These are phyloP conservation scores for Acrobasis repandana DNA, from an alignment of 2,888 invertebrate genomes.

Conservation along the genomic window DNA sequence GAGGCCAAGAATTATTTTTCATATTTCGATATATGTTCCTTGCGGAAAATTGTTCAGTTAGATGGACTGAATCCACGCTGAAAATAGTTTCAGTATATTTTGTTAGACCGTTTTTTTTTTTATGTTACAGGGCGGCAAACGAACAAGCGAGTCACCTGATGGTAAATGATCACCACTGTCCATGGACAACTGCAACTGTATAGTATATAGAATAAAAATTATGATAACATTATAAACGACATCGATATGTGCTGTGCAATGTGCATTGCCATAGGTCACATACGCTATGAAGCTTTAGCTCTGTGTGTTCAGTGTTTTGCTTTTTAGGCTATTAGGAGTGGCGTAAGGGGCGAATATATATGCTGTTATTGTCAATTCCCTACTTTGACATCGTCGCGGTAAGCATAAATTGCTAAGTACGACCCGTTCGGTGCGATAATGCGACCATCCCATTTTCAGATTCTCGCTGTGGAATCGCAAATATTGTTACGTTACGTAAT, in stretches of 20 bases:
- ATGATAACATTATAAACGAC: too few species aligned
- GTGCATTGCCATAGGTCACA: too few species aligned
- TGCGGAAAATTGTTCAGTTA: too few species aligned
- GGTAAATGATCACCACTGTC: conserved; percentile 18
- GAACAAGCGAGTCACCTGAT: conserved; percentile 5
- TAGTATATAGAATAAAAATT: too few species aligned
- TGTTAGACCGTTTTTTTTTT: too few species aligned
- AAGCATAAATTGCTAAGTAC: conserved; percentile 14
- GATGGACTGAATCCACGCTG: too few species aligned
- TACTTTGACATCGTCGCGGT: conserved; percentile 7
- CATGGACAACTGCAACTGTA: too few species aligned
- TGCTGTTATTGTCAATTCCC: conserved; percentile 18
- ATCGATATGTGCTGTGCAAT: too few species aligned
- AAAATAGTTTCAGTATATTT: too few species aligned
- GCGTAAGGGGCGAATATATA: conserved; percentile 9
- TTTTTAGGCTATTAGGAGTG: neutral
- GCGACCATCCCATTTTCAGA: conserved; percentile 28
- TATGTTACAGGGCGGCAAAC: too few species aligned
- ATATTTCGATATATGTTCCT: too few species aligned
- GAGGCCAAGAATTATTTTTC: too few species aligned
- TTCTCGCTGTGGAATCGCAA: conserved; percentile 14
- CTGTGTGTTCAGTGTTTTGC: neutral
- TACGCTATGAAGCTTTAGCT: neutral
- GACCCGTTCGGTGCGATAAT: conserved; percentile 9
- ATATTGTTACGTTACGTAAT: neutral